Percentiles rank a stretch among this genome's conserved stretches.
These are phyloP conservation scores for Cephalopachus bancanus DNA, from an alignment of 2,797 vertebrate species.

Conservation along the genomic window DNA sequence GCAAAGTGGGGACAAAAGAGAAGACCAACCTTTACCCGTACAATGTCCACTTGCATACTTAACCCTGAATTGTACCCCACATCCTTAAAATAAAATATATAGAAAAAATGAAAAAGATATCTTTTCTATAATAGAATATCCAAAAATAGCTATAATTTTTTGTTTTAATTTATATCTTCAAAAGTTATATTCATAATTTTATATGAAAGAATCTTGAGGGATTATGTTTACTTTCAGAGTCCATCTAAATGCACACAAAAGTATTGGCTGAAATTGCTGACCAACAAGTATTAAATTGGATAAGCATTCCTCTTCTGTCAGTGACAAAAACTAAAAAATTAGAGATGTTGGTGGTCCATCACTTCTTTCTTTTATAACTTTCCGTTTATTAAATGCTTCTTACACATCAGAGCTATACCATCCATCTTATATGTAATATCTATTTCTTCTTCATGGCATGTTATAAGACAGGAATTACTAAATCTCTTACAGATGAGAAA, in stretches of 20 bases:
- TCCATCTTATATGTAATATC: too few species aligned
- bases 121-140: neutral
- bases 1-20: too few species aligned
- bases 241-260: neutral
- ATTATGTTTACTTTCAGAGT: neutral
- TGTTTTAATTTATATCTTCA: conserved; percentile 8
- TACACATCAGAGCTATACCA: neutral
- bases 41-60: too few species aligned
- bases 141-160: neutral
- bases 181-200: neutral
- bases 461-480: neutral
- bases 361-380: neutral
- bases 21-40: too few species aligned
- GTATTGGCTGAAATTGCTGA: neutral
- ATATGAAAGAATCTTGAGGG: neutral
- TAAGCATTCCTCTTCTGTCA: neutral
- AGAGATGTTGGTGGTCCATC: neutral
- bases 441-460: neutral
- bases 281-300: neutral
- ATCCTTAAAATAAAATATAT: too few species aligned
- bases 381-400: neutral
- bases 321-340: neutral
- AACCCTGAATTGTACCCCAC: too few species aligned
- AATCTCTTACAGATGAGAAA: neutral
- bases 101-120: neutral